Percentiles rank a stretch among this genome's conserved stretches.
Conservation (phyloP, 2,113 vertebrate genomes). For the Microcebus jonahi region DNA sequence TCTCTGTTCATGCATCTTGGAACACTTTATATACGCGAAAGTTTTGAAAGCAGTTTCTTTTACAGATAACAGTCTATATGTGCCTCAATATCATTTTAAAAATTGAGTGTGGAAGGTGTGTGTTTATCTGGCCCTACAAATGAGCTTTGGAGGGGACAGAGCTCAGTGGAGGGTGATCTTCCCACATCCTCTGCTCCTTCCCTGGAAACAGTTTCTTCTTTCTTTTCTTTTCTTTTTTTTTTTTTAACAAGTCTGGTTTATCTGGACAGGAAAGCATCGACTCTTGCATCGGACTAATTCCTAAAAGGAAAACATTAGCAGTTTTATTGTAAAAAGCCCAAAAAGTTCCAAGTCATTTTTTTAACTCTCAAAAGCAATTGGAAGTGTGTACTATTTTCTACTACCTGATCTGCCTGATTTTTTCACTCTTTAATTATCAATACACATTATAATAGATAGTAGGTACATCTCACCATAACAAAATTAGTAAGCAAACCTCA, state of each 20-base stretch:
- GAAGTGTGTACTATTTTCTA: conserved; percentile 10
- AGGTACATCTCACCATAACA: not conserved
- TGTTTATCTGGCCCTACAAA: conserved; percentile 38
- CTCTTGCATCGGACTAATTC: conserved; percentile 24
- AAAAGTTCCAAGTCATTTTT: not conserved
- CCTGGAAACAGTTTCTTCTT: conserved; percentile 37
- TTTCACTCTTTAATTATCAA: not conserved
- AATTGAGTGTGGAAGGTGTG: conserved; percentile 35
- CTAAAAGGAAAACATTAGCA: conserved; percentile 44
- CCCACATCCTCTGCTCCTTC: conserved; percentile 36
- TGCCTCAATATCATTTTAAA: conserved; percentile 53
- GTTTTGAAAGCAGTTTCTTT: conserved; percentile 46
- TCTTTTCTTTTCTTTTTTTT: not conserved
- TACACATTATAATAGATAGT: not conserved
- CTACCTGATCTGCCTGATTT: not conserved
- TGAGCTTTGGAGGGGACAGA: conserved; percentile 40
- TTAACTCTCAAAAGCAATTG: not conserved
- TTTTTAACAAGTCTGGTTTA: not conserved
- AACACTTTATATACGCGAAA: conserved; percentile 40
- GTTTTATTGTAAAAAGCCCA: conserved; percentile 3
- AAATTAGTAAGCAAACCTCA: conserved; percentile 14
- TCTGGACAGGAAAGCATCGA: not conserved
- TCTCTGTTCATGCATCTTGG: conserved; percentile 43
- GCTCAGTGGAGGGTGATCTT: conserved; percentile 41
- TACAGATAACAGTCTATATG: conserved; percentile 52